Evolutionary conservation across 2,113 vertebrate species (phyloP).

Genomic region (Paratilapia polleni): DNA sequence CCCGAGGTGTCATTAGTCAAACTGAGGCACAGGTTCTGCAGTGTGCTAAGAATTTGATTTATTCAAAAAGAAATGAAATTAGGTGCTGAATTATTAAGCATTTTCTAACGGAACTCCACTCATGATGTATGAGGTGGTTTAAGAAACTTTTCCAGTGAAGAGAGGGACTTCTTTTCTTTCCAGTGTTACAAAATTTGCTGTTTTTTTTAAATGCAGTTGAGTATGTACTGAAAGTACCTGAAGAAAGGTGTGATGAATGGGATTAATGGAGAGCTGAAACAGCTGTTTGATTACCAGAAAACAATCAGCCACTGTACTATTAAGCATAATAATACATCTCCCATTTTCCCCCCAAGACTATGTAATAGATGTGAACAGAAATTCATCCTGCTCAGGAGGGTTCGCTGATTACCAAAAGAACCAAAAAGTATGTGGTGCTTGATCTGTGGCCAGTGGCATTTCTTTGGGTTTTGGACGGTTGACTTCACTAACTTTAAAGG

Average conservation of each 20-base stretch:
- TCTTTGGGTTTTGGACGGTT: background rate
- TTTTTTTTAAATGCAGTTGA: background rate
- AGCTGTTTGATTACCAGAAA: background rate
- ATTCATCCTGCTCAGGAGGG: background rate
- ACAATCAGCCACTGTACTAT: background rate
- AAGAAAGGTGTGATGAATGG: background rate
- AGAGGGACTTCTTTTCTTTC: background rate
- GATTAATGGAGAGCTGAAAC: too few species aligned
- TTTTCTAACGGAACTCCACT: conserved; percentile 24
- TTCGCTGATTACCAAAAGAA: too few species aligned
- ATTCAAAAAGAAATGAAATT: conserved; percentile 55
- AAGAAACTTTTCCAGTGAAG: background rate
- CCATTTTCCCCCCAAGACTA: background rate
- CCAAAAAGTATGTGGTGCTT: background rate
- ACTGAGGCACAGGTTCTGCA: background rate
- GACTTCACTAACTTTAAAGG: background rate
- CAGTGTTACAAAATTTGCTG: background rate
- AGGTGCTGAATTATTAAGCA: conserved; percentile 68
- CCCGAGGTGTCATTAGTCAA: conserved; percentile 19
- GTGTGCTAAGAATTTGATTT: conserved; percentile 30
- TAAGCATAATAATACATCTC: background rate
- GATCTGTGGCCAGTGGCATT: background rate
- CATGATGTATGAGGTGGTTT: conserved; percentile 9
- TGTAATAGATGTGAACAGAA: background rate
- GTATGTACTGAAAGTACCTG: background rate